These are phyloP conservation scores for Porites lutea DNA, from an alignment of 64 coral and sea anemone species.

Conservation along the genomic window DNA sequence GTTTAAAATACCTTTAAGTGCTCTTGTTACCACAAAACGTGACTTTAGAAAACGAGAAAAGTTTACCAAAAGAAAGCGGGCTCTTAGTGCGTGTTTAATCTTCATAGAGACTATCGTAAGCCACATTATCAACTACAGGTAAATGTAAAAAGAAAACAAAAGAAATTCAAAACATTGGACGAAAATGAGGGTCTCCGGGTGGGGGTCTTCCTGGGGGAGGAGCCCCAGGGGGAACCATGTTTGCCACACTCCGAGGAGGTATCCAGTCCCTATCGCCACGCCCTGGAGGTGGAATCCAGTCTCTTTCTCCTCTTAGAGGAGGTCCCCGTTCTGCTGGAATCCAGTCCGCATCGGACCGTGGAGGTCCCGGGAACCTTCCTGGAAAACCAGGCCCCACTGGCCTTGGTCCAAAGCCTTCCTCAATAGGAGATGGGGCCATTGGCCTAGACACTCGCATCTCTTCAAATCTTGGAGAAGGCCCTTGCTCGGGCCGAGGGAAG, in stretches of 20 bases:
- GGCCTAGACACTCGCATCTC: conserved; percentile 67
- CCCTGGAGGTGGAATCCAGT: conserved; percentile 82
- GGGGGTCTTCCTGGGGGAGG: conserved; percentile 75
- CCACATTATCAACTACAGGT: background rate
- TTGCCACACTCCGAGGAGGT: conserved; percentile 74
- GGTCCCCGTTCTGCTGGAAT: conserved; percentile 85
- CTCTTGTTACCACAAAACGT: no score
- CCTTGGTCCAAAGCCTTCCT: conserved; percentile 72
- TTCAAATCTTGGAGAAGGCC: conserved; percentile 83
- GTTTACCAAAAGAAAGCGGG: no score
- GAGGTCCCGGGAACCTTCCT: conserved; percentile 80
- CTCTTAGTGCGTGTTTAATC: no score
- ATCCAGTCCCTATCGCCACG: conserved; percentile 89
- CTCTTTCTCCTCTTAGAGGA: conserved; percentile 79
- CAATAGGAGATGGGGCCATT: conserved; percentile 63
- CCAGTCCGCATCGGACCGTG: conserved; percentile 89
- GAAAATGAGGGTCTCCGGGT: conserved; percentile 86
- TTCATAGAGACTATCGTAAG: no score
- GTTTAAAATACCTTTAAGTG: no score
- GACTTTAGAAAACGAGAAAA: no score
- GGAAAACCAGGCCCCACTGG: conserved; percentile 69
- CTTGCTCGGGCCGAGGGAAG: conserved; percentile 82
- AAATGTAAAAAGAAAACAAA: background rate
- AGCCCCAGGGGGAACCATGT: conserved; percentile 83
- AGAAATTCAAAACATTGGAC: conserved; percentile 74